These are phyloP conservation scores for Macrotus californicus DNA, from an alignment of 2,113 vertebrate species.

Conservation along the genomic window DNA sequence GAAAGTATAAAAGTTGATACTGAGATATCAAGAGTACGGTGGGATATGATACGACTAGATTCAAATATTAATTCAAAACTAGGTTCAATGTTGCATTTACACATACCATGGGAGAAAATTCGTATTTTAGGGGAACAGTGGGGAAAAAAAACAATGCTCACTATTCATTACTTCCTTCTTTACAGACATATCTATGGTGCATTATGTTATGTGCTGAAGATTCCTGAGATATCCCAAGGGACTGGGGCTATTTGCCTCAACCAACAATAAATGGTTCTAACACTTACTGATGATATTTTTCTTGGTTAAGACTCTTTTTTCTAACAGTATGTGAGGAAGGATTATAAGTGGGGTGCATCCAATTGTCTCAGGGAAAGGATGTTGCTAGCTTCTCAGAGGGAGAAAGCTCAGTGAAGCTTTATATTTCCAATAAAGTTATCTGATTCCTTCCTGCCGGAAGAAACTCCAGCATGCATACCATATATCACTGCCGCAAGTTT, in stretches of 20 bases:
- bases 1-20: background rate
- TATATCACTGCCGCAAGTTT: slow-evolving; percentile 42
- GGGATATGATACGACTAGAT: background rate
- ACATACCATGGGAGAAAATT: background rate
- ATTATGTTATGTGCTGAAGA: background rate
- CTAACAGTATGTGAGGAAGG: background rate
- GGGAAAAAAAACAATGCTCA: background rate
- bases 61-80: background rate
- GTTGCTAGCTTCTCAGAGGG: background rate
- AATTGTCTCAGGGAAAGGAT: background rate
- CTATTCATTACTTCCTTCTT: background rate
- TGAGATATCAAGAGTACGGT: background rate
- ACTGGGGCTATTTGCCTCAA: background rate
- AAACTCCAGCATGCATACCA: background rate
- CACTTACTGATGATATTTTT: background rate
- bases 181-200: background rate
- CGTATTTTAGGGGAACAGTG: background rate
- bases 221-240: background rate
- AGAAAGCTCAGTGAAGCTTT: slow-evolving; percentile 22
- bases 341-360: slow-evolving; percentile 4
- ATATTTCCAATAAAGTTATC: slow-evolving; percentile 42
- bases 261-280: background rate
- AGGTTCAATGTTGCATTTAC: background rate
- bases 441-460: slow-evolving; percentile 38
- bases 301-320: background rate